Percentiles rank a stretch among this genome's conserved stretches.
Conservation (phyloP, 1,140 invertebrate species). For the Euglossa dilemma region DNA sequence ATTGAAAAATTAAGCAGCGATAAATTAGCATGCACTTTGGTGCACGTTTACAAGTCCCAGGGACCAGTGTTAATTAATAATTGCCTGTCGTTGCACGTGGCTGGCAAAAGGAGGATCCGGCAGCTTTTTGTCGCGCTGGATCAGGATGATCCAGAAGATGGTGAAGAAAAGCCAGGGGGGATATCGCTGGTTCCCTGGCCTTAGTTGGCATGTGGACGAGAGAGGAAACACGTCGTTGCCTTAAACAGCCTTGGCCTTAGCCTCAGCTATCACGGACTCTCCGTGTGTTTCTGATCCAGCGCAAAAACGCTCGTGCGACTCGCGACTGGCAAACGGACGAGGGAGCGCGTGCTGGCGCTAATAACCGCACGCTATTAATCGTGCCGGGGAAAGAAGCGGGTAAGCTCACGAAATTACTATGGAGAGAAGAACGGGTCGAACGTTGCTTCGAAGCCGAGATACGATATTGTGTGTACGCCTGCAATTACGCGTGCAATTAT, state of each 20-base stretch:
- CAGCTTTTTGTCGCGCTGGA: not conserved
- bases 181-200: constrained; percentile 34
- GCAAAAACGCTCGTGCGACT: constrained; percentile 45
- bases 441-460: too few species aligned
- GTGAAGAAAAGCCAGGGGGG: not conserved
- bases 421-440: not conserved
- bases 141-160: not conserved
- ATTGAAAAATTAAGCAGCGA: constrained; percentile 6
- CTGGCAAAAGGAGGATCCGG: constrained; percentile 10
- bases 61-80: constrained; percentile 46
- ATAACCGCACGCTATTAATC: constrained; percentile 50
- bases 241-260: constrained; percentile 62
- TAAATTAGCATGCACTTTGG: constrained; percentile 6
- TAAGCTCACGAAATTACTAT: constrained; percentile 17
- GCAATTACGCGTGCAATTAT: constrained; percentile 18
- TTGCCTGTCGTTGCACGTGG: not conserved
- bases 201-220: constrained; percentile 30
- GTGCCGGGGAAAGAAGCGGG: constrained; percentile 24
- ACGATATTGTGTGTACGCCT: not conserved
- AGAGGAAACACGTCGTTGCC: constrained; percentile 15
- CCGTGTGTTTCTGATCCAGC: not conserved
- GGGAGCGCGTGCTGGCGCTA: constrained; percentile 43
- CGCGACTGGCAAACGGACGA: constrained; percentile 18
- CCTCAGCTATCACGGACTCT: constrained; percentile 42
- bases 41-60: not conserved